A percentile compares a stretch with the other conserved stretches of the same genome.
Conservation (phyloP, 2,113 vertebrate species). For the Melanostigma gelatinosum region DNA sequence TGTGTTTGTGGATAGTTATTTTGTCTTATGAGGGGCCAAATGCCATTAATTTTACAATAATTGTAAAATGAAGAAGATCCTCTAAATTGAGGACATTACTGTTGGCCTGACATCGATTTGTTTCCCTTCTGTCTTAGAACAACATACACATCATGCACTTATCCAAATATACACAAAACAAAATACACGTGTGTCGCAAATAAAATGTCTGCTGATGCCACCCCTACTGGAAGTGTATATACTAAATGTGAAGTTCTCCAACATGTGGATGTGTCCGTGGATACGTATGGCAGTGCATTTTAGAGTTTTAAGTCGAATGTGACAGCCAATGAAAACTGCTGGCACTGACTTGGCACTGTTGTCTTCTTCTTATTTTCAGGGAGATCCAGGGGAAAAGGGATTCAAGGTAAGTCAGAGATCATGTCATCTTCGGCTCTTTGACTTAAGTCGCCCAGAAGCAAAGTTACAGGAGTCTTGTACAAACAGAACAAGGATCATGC, state of each 20-base stretch:
- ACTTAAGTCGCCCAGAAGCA: background rate
- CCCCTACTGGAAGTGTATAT: background rate
- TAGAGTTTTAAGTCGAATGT: background rate
- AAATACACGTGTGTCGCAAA: background rate
- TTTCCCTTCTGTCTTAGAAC: background rate
- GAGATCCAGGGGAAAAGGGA: conserved; percentile 87
- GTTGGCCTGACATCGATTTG: background rate
- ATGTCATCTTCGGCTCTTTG: background rate
- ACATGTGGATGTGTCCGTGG: background rate
- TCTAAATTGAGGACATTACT: background rate
- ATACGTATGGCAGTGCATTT: background rate
- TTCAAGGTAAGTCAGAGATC: conserved; percentile 81
- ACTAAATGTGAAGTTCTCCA: background rate
- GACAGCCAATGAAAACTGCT: background rate
- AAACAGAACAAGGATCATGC: background rate
- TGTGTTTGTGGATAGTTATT: background rate
- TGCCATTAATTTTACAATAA: background rate
- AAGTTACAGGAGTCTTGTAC: background rate
- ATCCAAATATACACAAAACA: background rate
- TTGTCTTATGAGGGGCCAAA: background rate
- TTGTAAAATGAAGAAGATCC: background rate
- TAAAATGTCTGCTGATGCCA: no score
- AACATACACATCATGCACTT: background rate
- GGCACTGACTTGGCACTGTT: background rate
- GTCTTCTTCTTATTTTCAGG: conserved; percentile 79